phyloP scores from a whole-genome alignment of 2,888 invertebrate species.

The Clostera curtula region DNA sequence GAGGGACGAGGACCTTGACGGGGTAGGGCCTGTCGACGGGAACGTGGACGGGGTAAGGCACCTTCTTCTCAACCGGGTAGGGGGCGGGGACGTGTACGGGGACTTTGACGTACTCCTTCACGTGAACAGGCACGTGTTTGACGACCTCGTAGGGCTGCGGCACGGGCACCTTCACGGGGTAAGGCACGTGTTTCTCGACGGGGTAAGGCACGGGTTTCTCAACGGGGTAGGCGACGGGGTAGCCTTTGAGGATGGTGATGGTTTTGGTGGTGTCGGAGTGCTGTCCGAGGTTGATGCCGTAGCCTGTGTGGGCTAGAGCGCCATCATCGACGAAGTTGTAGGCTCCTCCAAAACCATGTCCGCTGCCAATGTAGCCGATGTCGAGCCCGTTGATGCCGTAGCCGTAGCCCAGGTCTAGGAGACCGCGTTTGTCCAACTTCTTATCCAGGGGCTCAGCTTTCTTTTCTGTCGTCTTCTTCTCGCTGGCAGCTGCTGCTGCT shows the following conservation, averaged over 20 bases:
- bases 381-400: conserved; percentile 85
- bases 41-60: conserved; percentile 81
- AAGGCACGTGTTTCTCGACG: conserved; percentile 79
- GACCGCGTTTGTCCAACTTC: conserved; percentile 88
- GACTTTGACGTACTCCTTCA: conserved; percentile 86
- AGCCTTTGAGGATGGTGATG: conserved; percentile 79
- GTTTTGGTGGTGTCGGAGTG: conserved; percentile 76
- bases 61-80: conserved; percentile 86
- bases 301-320: conserved; percentile 29
- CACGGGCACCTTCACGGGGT: conserved; percentile 80
- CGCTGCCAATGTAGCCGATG: conserved; percentile 80
- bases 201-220: conserved; percentile 78
- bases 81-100: conserved; percentile 84
- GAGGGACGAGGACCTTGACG: conserved; percentile 85
- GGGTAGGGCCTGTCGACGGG: conserved; percentile 86
- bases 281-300: conserved; percentile 49
- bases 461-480: conserved; percentile 75
- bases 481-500: conserved; percentile 82
- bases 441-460: conserved; percentile 79
- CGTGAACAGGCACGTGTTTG: conserved; percentile 81
- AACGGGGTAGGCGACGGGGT: conserved; percentile 78
- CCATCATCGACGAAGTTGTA: conserved; percentile 56
- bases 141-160: conserved; percentile 83
- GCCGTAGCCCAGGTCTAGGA: conserved; percentile 86
- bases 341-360: conserved; percentile 74